Percentiles rank a stretch among this genome's conserved stretches.
Conservation (phyloP, 35 echinoderm and acorn worm species). For the Apostichopus japonicus region DNA sequence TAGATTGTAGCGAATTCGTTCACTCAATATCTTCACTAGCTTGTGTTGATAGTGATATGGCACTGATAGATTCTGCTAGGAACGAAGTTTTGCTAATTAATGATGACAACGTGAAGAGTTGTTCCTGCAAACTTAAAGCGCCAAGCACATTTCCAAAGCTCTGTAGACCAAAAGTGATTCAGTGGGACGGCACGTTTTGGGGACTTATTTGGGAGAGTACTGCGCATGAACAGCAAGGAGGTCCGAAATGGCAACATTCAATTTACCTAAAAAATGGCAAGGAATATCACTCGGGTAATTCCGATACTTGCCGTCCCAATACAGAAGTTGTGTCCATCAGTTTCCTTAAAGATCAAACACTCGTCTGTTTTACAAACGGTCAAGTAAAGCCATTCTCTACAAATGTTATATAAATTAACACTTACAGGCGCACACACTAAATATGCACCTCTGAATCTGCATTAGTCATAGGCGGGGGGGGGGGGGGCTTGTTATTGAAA, state of each 20-base stretch:
- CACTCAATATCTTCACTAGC: constrained; percentile 21
- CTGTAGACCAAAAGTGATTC: background rate
- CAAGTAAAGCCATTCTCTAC: background rate
- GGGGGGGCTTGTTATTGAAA: no score
- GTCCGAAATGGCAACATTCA: constrained; percentile 10
- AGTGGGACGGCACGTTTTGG: constrained; percentile 35
- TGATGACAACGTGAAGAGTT: background rate
- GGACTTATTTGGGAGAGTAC: constrained; percentile 22
- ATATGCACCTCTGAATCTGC: no score
- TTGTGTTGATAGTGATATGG: background rate
- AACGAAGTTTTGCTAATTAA: constrained; percentile 8
- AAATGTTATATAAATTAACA: background rate
- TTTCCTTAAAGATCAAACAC: constrained; percentile 6
- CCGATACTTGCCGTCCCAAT: background rate
- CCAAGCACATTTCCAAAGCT: background rate
- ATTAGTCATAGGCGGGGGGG: no score
- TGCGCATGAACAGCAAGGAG: background rate
- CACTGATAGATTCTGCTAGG: constrained; percentile 7
- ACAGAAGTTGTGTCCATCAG: constrained; percentile 26
- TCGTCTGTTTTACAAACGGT: constrained; percentile 25
- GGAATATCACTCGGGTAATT: background rate
- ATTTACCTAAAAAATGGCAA: background rate
- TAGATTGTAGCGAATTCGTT: constrained; percentile 1
- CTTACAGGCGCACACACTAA: no score
- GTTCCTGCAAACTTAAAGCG: background rate